Percentiles rank a stretch among this genome's conserved stretches.
phyloP scores from a whole-genome alignment of 1,140 invertebrate genomes.

The Drosophila mojavensis region DNA sequence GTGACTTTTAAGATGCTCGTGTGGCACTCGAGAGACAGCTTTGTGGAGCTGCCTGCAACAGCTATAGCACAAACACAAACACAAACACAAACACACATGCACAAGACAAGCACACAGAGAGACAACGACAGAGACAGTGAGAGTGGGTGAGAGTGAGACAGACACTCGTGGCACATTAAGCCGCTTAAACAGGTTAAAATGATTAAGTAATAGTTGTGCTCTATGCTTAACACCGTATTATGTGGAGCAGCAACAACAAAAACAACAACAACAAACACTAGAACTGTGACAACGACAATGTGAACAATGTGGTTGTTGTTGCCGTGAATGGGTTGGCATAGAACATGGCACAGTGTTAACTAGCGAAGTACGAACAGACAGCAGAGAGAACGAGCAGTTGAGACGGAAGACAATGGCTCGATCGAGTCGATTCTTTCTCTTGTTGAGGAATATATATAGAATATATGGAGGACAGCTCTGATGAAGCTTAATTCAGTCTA shows the following conservation, averaged over 20 bases:
- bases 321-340: background rate
- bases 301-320: conserved; percentile 11
- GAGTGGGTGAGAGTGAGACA: background rate
- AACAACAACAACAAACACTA: conserved; percentile 11
- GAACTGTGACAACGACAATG: conserved; percentile 20
- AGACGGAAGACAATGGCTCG: no score
- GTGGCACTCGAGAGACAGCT: conserved; percentile 42
- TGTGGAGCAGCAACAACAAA: conserved; percentile 53
- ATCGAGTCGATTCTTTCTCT: no score
- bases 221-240: conserved; percentile 66
- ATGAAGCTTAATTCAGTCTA: no score
- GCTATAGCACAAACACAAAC: conserved; percentile 11
- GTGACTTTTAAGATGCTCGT: conserved; percentile 58
- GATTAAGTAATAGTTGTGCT: conserved; percentile 78
- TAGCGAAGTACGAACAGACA: background rate
- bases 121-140: background rate
- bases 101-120: background rate
- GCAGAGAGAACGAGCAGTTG: no score
- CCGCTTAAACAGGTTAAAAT: conserved; percentile 78
- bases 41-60: conserved; percentile 14
- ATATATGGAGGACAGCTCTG: no score
- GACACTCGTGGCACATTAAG: conserved; percentile 62
- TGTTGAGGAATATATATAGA: no score
- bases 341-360: conserved; percentile 13
- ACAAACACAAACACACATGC: background rate